phyloP scores from a whole-genome alignment of 2,113 vertebrate species.

The Alaudala cheleensis region DNA sequence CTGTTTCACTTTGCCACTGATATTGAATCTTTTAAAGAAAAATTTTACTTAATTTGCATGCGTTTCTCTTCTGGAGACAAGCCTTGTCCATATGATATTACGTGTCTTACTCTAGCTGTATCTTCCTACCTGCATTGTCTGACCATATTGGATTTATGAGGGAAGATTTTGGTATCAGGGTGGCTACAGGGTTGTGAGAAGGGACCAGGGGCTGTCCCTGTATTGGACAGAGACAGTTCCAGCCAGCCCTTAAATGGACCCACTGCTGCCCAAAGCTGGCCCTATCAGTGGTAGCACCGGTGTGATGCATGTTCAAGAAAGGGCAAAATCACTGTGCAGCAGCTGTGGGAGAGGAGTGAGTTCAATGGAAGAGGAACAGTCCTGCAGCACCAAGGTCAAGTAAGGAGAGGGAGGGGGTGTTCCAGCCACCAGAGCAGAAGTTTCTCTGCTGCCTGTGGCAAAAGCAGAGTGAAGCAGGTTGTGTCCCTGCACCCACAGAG shows the following conservation, averaged over 20 bases:
- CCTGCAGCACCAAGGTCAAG: neutral
- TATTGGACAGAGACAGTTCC: neutral
- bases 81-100: neutral
- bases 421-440: neutral
- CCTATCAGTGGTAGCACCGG: neutral
- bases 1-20: neutral
- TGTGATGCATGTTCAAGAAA: neutral
- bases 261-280: neutral
- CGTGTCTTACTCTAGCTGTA: neutral
- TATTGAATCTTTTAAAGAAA: neutral
- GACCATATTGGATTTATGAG: neutral
- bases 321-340: neutral
- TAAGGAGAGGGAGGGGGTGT: neutral
- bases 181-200: neutral
- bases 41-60: neutral
- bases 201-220: rapidly evolving
- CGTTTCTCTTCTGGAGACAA: neutral
- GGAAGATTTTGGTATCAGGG: neutral
- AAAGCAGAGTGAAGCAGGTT: neutral
- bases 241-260: neutral
- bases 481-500: neutral
- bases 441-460: neutral
- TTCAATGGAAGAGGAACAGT: neutral
- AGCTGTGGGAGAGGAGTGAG: neutral
- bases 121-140: neutral